phyloP scores from a whole-genome alignment of 2,113 vertebrate genomes.

The Crypturellus undulatus region DNA sequence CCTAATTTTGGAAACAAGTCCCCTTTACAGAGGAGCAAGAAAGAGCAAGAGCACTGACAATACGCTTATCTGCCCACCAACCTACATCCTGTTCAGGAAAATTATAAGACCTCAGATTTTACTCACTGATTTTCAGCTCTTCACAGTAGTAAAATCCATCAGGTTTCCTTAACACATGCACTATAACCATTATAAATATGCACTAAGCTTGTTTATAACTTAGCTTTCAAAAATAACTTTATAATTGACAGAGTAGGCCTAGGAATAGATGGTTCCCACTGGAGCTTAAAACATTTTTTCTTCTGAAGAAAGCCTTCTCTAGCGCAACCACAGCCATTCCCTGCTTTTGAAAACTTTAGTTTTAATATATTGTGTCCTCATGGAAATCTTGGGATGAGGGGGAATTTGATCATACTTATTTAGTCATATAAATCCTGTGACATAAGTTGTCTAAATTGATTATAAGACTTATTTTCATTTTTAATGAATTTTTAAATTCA shows the following conservation, averaged over 20 bases:
- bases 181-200: background rate
- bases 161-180: background rate
- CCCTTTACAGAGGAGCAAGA: rapidly evolving
- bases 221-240: background rate
- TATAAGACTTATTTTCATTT: background rate
- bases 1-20: background rate
- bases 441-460: background rate
- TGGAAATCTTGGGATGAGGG: background rate
- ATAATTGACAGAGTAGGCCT: background rate
- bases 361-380: background rate
- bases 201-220: background rate
- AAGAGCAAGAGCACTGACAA: no score
- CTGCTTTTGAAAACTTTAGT: background rate
- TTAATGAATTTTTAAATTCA: no score
- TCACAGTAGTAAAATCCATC: background rate
- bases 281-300: background rate
- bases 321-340: background rate
- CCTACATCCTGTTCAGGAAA: rapidly evolving
- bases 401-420: background rate
- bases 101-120: background rate
- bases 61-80: rapidly evolving
- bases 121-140: background rate
- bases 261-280: background rate
- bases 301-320: background rate
- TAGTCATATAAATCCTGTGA: background rate